Evolutionary conservation across 2,113 vertebrate species (phyloP).

Genomic region (Brienomyrus brachyistius): DNA sequence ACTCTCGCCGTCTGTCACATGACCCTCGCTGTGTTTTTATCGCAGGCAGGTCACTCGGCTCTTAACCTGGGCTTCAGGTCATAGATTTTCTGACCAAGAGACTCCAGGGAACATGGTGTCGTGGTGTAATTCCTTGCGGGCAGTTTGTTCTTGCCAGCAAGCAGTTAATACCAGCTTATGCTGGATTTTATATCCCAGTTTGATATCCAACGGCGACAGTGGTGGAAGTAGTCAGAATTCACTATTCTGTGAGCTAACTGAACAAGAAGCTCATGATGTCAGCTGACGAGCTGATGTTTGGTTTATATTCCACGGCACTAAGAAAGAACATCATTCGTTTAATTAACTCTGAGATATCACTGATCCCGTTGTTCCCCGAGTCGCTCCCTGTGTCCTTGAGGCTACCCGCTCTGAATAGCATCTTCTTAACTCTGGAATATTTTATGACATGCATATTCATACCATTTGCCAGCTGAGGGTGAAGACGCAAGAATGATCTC

Average conservation of each 20-base stretch:
- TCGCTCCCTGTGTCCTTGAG: not conserved
- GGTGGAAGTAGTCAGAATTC: not conserved
- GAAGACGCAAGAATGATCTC: not conserved
- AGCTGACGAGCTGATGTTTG: not conserved
- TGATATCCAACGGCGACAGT: not conserved
- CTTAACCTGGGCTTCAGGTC: not conserved
- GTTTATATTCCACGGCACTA: not conserved
- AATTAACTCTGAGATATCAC: not conserved
- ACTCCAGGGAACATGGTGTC: not conserved
- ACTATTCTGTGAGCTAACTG: not conserved
- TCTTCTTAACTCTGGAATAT: not conserved
- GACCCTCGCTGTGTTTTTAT: not conserved
- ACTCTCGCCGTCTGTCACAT: not conserved
- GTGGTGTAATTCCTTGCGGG: not conserved
- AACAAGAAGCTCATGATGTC: not conserved
- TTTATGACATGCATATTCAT: not conserved
- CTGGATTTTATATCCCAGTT: not conserved
- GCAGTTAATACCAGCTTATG: not conserved
- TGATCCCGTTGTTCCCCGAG: not conserved
- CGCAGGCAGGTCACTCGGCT: not conserved
- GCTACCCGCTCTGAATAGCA: not conserved
- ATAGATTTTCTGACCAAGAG: not conserved
- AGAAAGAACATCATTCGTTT: not conserved
- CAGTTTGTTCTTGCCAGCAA: not conserved
- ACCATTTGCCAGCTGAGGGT: not conserved